Evolutionary conservation across 2,113 vertebrate species (phyloP).

Genomic region (Regulus satrapa): DNA sequence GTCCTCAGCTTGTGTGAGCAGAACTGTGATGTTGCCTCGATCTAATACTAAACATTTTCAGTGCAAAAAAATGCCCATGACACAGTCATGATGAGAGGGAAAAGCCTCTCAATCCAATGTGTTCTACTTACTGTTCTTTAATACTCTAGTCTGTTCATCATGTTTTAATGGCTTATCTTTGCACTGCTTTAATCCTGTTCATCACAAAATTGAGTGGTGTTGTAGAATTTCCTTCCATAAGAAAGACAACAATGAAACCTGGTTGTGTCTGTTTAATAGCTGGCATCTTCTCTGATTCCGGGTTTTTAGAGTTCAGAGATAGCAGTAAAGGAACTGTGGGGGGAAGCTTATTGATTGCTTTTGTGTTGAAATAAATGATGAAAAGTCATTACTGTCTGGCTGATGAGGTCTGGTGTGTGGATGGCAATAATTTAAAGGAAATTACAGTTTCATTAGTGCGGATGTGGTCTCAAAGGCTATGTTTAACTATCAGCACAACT

Average conservation of each 20-base stretch:
- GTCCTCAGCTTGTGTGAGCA: neutral
- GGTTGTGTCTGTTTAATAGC: neutral
- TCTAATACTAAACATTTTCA: neutral
- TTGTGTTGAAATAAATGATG: constrained; percentile 4
- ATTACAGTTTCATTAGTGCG: constrained; percentile 21
- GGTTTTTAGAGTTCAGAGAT: neutral
- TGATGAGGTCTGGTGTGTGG: neutral
- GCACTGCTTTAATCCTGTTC: neutral
- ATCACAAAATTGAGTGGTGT: neutral
- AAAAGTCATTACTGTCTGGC: neutral
- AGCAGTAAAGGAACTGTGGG: neutral
- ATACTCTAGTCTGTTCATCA: neutral
- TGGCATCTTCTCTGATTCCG: neutral
- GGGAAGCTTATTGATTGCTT: constrained; percentile 28
- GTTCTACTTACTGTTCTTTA: neutral
- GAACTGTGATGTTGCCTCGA: neutral
- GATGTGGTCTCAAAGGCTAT: neutral
- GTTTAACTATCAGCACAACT: neutral
- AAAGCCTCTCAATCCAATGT: neutral
- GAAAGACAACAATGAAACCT: neutral
- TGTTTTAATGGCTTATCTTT: neutral
- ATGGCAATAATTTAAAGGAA: constrained; percentile 31
- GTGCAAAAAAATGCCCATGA: neutral
- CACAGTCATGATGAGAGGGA: neutral
- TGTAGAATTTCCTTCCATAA: neutral